Conservation (phyloP, 2,113 vertebrate species). For the Oncorhynchus masou region DNA sequence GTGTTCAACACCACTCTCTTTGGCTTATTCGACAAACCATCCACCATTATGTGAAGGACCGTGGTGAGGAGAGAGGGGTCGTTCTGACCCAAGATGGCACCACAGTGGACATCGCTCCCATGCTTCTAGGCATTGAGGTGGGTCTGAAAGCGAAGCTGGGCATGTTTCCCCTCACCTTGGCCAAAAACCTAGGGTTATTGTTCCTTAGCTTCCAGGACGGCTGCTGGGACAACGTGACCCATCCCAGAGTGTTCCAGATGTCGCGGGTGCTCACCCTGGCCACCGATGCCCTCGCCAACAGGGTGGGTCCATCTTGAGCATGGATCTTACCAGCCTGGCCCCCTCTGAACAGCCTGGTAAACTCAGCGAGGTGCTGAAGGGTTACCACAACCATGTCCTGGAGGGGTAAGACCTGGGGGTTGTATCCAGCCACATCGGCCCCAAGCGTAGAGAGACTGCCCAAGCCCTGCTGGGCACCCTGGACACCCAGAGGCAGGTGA, state of each 20-base stretch:
- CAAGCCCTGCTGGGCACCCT: conserved; percentile 43
- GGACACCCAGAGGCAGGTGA: conserved; percentile 67
- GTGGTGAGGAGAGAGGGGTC: conserved; percentile 67
- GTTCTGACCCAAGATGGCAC: too few species aligned
- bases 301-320: conserved; percentile 78
- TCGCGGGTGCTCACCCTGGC: conserved; percentile 51
- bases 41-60: conserved; percentile 32
- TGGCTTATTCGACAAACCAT: conserved; percentile 60
- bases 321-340: conserved; percentile 40
- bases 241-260: too few species aligned
- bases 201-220: too few species aligned
- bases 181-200: too few species aligned
- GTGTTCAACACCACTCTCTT: conserved; percentile 32
- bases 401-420: conserved; percentile 29
- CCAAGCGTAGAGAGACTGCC: conserved; percentile 71
- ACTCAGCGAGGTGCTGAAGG: conserved; percentile 70
- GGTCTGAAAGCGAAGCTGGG: too few species aligned
- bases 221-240: too few species aligned
- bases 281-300: conserved; percentile 77
- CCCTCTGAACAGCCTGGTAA: conserved; percentile 13
- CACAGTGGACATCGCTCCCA: conserved; percentile 73
- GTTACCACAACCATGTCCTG: conserved; percentile 72
- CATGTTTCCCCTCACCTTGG: too few species aligned
- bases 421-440: conserved; percentile 62
- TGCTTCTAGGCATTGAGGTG: too few species aligned